Conservation (phyloP, 2,888 invertebrate genomes). For the Noctua janthe region DNA sequence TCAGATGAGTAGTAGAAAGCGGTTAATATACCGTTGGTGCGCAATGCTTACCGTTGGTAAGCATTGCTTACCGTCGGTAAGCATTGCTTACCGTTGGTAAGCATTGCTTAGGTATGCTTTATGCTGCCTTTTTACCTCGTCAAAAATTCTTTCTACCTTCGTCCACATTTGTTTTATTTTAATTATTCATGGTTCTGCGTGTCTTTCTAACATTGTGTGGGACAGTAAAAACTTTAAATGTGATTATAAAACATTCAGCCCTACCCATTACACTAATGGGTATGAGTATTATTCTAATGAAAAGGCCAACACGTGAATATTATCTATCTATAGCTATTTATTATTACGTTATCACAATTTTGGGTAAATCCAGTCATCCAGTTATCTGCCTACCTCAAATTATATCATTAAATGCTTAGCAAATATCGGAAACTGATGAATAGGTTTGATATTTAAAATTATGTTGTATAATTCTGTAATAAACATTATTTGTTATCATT, state of each 20-base stretch:
- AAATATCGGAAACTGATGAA: slow-evolving; percentile 32
- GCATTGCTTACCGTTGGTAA: too few relatives aligned
- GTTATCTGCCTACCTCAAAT: slow-evolving; percentile 27
- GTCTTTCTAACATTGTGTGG: not conserved
- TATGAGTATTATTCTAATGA: slow-evolving; percentile 34
- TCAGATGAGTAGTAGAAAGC: not conserved
- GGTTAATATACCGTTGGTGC: not conserved
- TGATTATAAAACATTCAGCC: slow-evolving; percentile 15
- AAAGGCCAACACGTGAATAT: slow-evolving; percentile 30
- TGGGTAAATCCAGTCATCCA: slow-evolving; percentile 16
- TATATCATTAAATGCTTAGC: slow-evolving; percentile 50
- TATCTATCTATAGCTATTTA: slow-evolving; percentile 23
- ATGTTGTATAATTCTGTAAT: slow-evolving; percentile 11
- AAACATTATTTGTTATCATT: slow-evolving; percentile 26
- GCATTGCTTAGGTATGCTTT: not conserved
- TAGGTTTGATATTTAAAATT: slow-evolving; percentile 26
- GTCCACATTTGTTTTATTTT: not conserved
- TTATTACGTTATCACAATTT: slow-evolving; percentile 27
- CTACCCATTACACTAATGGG: slow-evolving; percentile 56
- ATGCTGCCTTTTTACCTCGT: not conserved
- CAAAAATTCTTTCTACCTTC: not conserved
- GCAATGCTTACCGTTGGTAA: too few relatives aligned
- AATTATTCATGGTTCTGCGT: slow-evolving; percentile 7
- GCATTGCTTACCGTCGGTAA: too few relatives aligned
- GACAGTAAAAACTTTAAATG: slow-evolving; percentile 2